A percentile compares a stretch with the other conserved stretches of the same genome.
Conservation (phyloP, 2,797 vertebrate genomes). For the Eospalax fontanierii region DNA sequence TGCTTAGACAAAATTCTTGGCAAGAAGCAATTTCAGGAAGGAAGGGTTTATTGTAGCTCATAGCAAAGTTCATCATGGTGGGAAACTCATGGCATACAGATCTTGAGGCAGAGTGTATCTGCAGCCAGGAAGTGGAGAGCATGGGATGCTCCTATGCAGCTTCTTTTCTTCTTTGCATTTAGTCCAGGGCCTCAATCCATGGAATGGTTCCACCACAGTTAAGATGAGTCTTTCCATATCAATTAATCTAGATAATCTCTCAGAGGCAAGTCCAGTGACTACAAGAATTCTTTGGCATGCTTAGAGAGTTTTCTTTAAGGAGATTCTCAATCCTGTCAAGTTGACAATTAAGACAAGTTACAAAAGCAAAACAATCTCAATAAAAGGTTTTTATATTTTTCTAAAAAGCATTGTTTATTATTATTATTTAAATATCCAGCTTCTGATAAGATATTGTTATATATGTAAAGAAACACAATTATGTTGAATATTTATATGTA, state of each 20-base stretch:
- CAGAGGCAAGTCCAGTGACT: not conserved
- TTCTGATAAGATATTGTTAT: not conserved
- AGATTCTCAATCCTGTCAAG: not conserved
- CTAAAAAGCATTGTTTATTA: no score
- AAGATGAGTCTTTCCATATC: not conserved
- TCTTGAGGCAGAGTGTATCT: accelerated
- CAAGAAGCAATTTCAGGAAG: not conserved
- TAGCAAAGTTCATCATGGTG: not conserved
- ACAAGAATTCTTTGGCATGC: not conserved
- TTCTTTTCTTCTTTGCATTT: not conserved
- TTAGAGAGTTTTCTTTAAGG: not conserved
- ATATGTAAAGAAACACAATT: not conserved
- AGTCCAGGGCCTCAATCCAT: not conserved
- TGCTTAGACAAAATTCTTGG: not conserved
- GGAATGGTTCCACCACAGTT: not conserved
- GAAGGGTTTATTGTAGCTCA: not conserved
- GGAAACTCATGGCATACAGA: not conserved
- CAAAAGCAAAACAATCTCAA: not conserved
- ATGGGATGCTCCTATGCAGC: not conserved
- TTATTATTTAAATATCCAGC: not conserved
- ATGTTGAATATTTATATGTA: not conserved
- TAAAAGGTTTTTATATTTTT: not conserved
- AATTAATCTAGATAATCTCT: not conserved
- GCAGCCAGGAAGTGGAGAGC: not conserved
- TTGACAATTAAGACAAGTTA: not conserved